Percentiles rank a stretch among this genome's conserved stretches.
Conservation (phyloP, 2,888 invertebrate genomes). For the Punctoribates punctum region DNA sequence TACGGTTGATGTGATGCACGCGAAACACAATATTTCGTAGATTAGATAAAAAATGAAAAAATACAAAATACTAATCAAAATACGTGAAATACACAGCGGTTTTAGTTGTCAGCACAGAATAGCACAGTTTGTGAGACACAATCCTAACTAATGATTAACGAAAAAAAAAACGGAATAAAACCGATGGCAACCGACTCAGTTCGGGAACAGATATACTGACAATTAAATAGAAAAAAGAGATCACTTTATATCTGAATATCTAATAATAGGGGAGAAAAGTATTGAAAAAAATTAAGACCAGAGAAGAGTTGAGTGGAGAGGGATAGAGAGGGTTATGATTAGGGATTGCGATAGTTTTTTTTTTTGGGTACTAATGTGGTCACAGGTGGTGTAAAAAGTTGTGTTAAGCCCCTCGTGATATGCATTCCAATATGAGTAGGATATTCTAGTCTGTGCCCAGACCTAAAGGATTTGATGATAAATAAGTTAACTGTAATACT, state of each 20-base stretch:
- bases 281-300: not conserved
- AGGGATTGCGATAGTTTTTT: not conserved
- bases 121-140: too few species aligned
- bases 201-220: too few species aligned
- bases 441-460: not conserved
- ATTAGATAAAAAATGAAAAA: too few species aligned
- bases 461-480: slow-evolving; percentile 32
- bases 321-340: not conserved
- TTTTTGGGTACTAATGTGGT: slow-evolving; percentile 1
- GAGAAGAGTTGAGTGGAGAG: not conserved
- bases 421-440: slow-evolving; percentile 19
- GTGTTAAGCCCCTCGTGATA: slow-evolving; percentile 29
- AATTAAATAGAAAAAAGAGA: too few species aligned
- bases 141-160: too few species aligned
- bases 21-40: not conserved
- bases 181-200: too few species aligned
- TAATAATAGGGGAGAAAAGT: too few species aligned
- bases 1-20: not conserved
- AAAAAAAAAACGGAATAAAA: too few species aligned
- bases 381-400: slow-evolving; percentile 32
- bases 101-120: too few species aligned
- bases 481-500: slow-evolving; percentile 29
- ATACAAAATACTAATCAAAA: too few species aligned
- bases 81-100: too few species aligned
- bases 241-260: too few species aligned